These are phyloP conservation scores for Eulemur rufifrons DNA, from an alignment of 2,113 vertebrate species.

Conservation along the genomic window DNA sequence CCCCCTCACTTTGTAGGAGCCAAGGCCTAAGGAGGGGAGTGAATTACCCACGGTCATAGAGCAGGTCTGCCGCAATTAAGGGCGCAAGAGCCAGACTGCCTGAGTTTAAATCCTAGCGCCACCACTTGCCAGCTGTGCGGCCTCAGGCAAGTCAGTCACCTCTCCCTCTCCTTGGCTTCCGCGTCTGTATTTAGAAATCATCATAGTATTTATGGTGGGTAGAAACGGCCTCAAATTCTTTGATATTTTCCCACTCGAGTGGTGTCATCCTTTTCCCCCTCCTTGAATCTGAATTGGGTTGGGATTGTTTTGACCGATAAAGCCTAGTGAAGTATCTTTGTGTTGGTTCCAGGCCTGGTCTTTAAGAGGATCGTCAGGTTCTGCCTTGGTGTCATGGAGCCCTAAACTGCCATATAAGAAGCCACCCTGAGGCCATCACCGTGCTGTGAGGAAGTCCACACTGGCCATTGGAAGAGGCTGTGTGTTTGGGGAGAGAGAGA, in stretches of 20 bases:
- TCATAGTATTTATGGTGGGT: background rate
- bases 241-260: background rate
- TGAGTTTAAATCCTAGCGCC: background rate
- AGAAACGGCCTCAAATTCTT: background rate
- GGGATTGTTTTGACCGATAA: background rate
- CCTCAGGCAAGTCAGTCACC: no score
- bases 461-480: background rate
- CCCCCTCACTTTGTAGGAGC: background rate
- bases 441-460: background rate
- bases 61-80: background rate
- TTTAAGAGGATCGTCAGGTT: background rate
- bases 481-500: background rate
- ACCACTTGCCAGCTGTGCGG: background rate
- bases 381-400: background rate
- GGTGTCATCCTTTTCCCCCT: background rate
- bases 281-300: background rate
- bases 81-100: background rate
- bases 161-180: background rate
- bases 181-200: background rate
- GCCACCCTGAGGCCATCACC: background rate
- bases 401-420: background rate
- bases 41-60: background rate
- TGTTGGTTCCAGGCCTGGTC: background rate
- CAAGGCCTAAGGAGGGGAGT: background rate
- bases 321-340: background rate